These are phyloP conservation scores for Falco columbarius DNA, from an alignment of 2,797 vertebrate genomes.

Conservation along the genomic window DNA sequence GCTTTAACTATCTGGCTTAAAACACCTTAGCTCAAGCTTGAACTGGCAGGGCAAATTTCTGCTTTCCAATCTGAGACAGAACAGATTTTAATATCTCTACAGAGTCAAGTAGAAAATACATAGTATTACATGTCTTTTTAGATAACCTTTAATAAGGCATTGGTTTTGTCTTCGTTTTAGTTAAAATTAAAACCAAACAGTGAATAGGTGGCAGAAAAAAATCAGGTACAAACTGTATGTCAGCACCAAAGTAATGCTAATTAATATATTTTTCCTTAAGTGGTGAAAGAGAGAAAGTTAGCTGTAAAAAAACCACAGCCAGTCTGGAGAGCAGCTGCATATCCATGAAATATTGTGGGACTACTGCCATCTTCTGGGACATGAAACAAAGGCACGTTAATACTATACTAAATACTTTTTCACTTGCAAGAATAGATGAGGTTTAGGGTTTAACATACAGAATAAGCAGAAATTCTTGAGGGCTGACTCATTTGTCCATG, in stretches of 20 bases:
- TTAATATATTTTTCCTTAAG: background rate
- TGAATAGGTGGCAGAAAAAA: background rate
- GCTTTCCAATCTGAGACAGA: background rate
- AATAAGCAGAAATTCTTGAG: background rate
- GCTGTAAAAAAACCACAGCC: accelerated
- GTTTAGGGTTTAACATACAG: background rate
- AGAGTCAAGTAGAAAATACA: background rate
- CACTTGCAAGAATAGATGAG: accelerated
- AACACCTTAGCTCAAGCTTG: background rate
- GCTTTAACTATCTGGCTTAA: background rate
- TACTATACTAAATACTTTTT: accelerated
- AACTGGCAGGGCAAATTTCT: background rate
- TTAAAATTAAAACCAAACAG: background rate
- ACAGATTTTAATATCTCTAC: background rate
- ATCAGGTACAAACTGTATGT: background rate
- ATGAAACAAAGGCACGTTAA: background rate
- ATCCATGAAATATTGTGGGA: background rate
- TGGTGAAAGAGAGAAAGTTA: background rate
- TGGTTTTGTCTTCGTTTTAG: background rate
- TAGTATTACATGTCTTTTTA: background rate
- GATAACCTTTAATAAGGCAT: background rate
- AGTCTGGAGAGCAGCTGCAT: background rate
- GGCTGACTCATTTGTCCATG: background rate
- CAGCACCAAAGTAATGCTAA: background rate
- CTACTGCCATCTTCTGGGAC: conserved; percentile 73